Evolutionary conservation across 2,888 invertebrate genomes (phyloP), one percentile per base, ranked within the genome.

Genomic region (Dioctria linearis): DNA sequence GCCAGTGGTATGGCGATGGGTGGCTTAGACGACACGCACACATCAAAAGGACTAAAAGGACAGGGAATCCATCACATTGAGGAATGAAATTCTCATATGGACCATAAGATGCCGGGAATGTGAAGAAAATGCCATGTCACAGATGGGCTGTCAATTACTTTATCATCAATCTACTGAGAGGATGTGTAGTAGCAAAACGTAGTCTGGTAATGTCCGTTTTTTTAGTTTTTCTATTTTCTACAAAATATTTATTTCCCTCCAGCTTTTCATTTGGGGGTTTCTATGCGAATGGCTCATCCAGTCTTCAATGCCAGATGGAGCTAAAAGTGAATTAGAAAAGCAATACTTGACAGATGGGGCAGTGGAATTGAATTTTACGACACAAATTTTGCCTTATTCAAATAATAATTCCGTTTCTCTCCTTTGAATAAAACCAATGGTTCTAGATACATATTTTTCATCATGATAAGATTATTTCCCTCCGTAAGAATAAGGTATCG

Each of bases 91-190:
- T 78, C 78, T 78, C 78, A 66, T 65, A 78, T 78, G 78, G 49
- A 40, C 65, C 43, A n/a, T 73, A 6, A 11, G 42, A 4, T n/a
- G 65, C 9, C 4, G 54, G 40, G 42, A 59, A 4, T 65, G 51
- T 49, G 63, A 57, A 78, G 43, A 76, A 80, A 80, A 73, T 79
- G 75, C 69, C 49, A 75, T 79, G 79, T 80, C 79, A 69, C 82
- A 82, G 82, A 82, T 82, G 82, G 80, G 73, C 80, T 82, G 82
- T 82, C 82, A 82, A 80, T 82, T 82, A 82, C 75, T 80, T 82
- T 79, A 75, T 79, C 80, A 80, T 82, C 82, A 82, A 82, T 82
- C 80, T 79, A 61, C 76, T 46, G 46, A n/a, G 76, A 76, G 63
- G 63, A 63, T 76, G 61, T 63, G 25, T 25, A 25, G 25, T 25